phyloP scores from a whole-genome alignment of 2,797 vertebrate genomes.

The Odontamblyopus lacepedii region DNA sequence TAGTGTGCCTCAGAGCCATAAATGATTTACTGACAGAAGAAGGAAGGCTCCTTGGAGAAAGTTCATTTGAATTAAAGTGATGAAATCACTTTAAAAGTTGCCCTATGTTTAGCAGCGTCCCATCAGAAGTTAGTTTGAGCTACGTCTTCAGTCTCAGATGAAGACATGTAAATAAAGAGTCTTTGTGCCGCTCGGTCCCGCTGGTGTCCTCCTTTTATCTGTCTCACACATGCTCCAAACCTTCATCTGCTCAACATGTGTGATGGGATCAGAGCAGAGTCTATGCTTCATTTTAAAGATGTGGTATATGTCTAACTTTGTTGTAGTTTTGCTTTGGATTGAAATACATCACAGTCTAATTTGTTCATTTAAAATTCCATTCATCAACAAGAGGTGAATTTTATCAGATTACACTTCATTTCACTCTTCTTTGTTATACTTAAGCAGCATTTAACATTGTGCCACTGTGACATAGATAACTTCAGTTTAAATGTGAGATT shows the following conservation, averaged over 20 bases:
- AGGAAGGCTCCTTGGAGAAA: constrained; percentile 32
- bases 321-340: neutral
- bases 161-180: constrained; percentile 33
- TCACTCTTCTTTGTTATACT: neutral
- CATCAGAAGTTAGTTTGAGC: constrained; percentile 14
- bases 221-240: constrained; percentile 14
- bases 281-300: neutral
- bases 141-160: constrained; percentile 29
- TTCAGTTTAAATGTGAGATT: no score
- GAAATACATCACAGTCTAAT: neutral
- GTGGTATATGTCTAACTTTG: neutral
- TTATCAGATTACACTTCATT: neutral
- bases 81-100: constrained; percentile 38
- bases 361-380: neutral
- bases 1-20: constrained; percentile 46
- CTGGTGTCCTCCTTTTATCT: constrained; percentile 14
- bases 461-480: neutral
- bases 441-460: neutral
- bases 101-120: constrained; percentile 13
- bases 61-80: constrained; percentile 44
- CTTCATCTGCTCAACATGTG: constrained; percentile 58
- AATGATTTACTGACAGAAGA: constrained; percentile 38
- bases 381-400: neutral
- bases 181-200: constrained; percentile 35
- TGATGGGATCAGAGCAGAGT: constrained; percentile 29